Evolutionary conservation across 2,797 vertebrate genomes (phyloP), one percentile per base, ranked within the genome.

Genomic region (Gymnodraco acuticeps): DNA sequence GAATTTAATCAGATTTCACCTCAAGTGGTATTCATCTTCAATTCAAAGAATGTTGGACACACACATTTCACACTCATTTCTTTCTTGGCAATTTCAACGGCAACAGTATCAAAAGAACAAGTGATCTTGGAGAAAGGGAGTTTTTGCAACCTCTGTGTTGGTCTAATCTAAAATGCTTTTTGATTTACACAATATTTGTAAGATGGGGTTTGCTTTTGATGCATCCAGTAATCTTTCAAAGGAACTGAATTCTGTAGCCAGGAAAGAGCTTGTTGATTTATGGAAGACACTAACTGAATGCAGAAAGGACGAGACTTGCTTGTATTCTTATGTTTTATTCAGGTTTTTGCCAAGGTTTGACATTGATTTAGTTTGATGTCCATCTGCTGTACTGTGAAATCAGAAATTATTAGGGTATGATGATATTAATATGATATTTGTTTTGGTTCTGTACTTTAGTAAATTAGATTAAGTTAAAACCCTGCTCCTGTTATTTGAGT

Each of bases 71-170:
- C 56, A 77, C 45, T 54, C 3, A 75, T 71, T 78, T 38, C 38
- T 71, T 23, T 66, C 20, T 70, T 64, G 48, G 45, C 61, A 83
- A 71, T 77, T 77, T 55, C 61, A 31, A 20, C 56, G 1, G 1
- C 20, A 74, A 70, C 56, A 78, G 79, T 65, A 78, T 87, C 50
- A 89, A 82, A 82, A 73, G 42, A 85, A 75, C 58, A 70, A 84
- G 48, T 71, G 60, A 81, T 85, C 52, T 72, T 48, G 50, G 62
- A 63, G 72, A 33, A 77, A 47, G 16, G 20, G 54, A 43, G 38
- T 68, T 59, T 55, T 48, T 67, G 62, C 27, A 69, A 17, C 48
- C 48, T 20, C 38, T 64, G n/a, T 67, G 54, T 56, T 46, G 54
- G 60, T 74, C 62, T 65, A 66, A 71, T 85, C 69, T 65, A 64